These are phyloP conservation scores for Coregonus suidteri DNA, from an alignment of 2,797 vertebrate genomes.

Conservation along the genomic window DNA sequence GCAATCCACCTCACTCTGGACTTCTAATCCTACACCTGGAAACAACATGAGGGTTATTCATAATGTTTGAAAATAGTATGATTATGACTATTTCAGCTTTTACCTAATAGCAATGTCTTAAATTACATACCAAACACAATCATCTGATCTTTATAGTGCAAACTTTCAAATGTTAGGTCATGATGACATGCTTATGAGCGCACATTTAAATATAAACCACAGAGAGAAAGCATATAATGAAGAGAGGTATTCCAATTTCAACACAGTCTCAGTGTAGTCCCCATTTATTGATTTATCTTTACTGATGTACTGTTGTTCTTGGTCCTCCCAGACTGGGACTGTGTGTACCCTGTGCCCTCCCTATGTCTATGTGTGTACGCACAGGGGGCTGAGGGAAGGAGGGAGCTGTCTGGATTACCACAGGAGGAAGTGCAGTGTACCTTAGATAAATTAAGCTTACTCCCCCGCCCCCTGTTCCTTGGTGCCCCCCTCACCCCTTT, in stretches of 20 bases:
- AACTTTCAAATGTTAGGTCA: too few species aligned
- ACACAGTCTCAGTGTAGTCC: background rate
- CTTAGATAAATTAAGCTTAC: conserved; percentile 82
- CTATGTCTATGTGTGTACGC: background rate
- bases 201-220: background rate
- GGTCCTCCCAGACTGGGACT: background rate
- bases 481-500: conserved; percentile 48
- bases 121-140: too few species aligned
- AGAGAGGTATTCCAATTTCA: background rate
- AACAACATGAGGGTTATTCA: too few species aligned
- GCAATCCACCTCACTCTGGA: too few species aligned
- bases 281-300: background rate
- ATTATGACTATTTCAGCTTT: too few species aligned
- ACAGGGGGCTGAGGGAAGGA: conserved; percentile 17
- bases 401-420: conserved; percentile 46
- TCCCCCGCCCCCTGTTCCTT: conserved; percentile 39
- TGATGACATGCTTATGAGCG: too few species aligned
- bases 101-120: too few species aligned
- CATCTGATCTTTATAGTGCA: too few species aligned
- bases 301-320: background rate
- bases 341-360: background rate
- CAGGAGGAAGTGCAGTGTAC: conserved; percentile 80
- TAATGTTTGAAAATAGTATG: too few species aligned
- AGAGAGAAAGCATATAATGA: background rate
- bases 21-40: too few species aligned